These are phyloP conservation scores for Nerophis ophidion DNA, from an alignment of 2,113 vertebrate genomes.

Conservation along the genomic window DNA sequence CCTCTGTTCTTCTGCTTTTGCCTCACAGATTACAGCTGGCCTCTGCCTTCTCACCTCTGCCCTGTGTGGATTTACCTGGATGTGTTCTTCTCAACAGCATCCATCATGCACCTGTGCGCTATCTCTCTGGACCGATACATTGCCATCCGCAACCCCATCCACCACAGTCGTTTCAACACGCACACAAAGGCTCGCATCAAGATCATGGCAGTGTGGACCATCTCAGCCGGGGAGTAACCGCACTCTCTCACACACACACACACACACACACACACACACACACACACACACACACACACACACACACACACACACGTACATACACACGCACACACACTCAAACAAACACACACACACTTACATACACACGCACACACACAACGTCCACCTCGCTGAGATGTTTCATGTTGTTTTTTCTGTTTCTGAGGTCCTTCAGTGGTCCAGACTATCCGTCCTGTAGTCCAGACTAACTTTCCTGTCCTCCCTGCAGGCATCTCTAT, in stretches of 20 bases:
- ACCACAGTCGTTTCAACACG: conserved; percentile 95
- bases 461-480: background rate
- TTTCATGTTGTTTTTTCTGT: background rate
- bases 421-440: background rate
- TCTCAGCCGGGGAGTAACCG: conserved; percentile 86
- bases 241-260: too few relatives aligned
- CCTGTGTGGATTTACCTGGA: conserved; percentile 96
- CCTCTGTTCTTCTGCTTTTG: conserved; percentile 19
- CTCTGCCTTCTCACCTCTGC: conserved; percentile 83
- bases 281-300: too few relatives aligned
- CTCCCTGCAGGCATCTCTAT: conserved; percentile 79
- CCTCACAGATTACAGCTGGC: conserved; percentile 83
- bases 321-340: too few relatives aligned
- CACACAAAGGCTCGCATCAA: conserved; percentile 88
- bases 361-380: background rate
- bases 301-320: too few relatives aligned
- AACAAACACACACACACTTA: too few relatives aligned
- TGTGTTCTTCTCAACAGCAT: conserved; percentile 92
- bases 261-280: conserved; percentile 3
- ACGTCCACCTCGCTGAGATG: background rate
- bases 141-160: conserved; percentile 90
- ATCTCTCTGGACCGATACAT: conserved; percentile 96
- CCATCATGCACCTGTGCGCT: conserved; percentile 97
- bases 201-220: conserved; percentile 93
- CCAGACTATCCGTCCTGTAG: too few relatives aligned